These are phyloP conservation scores for Poecilobothrus nobilitatus DNA, from an alignment of 2,888 invertebrate species.

Conservation along the genomic window DNA sequence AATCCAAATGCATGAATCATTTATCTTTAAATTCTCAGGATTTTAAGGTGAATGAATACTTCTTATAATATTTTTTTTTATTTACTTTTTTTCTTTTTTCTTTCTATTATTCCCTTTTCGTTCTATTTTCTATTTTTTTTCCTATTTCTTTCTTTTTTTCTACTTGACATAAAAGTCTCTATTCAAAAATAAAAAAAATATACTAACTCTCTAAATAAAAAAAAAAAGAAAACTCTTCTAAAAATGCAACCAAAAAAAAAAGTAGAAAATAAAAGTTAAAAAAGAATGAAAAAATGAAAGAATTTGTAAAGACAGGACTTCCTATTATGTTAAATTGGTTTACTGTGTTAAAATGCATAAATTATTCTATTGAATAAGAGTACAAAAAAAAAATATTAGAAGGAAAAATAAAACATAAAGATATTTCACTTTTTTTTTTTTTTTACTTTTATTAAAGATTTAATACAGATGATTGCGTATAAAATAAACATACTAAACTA, in stretches of 20 bases:
- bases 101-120: too few relatives aligned
- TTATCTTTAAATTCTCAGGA: neutral
- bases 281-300: neutral
- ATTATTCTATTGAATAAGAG: neutral
- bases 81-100: too few relatives aligned
- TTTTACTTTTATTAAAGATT: too few relatives aligned
- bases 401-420: neutral
- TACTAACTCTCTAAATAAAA: neutral
- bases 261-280: neutral
- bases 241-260: neutral
- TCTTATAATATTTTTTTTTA: neutral
- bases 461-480: too few relatives aligned
- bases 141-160: neutral
- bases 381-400: neutral
- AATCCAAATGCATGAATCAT: neutral
- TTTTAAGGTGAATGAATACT: slow-evolving; percentile 1
- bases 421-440: too few relatives aligned
- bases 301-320: neutral
- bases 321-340: neutral
- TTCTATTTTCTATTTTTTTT: too few relatives aligned
- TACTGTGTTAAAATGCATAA: slow-evolving; percentile 6
- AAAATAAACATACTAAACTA: too few relatives aligned
- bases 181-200: neutral
- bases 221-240: neutral
- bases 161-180: slow-evolving; percentile 1